Conservation (phyloP, 2,797 vertebrate species). For the Apogon hyalosoma region DNA sequence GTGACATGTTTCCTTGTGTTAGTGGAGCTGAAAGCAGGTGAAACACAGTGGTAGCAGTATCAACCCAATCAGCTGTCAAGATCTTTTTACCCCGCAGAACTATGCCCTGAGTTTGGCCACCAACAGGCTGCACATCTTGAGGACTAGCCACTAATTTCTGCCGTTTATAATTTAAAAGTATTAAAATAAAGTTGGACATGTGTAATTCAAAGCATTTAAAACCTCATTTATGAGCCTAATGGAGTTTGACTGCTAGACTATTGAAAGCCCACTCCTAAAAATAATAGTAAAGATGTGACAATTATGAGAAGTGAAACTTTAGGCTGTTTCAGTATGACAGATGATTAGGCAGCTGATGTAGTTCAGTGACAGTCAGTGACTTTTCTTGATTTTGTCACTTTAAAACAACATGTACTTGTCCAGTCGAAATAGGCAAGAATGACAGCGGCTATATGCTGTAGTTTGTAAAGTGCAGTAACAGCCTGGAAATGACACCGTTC, state of each 20-base stretch:
- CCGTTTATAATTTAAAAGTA: constrained; percentile 57
- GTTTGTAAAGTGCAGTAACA: constrained; percentile 22
- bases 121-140: constrained; percentile 10
- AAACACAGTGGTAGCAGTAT: constrained; percentile 48
- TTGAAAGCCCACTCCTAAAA: constrained; percentile 59
- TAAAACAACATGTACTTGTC: constrained; percentile 21
- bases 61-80: constrained; percentile 62
- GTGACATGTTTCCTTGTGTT: constrained; percentile 75
- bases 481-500: constrained; percentile 3
- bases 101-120: constrained; percentile 23
- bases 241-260: constrained; percentile 59
- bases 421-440: constrained; percentile 4
- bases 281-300: constrained; percentile 52
- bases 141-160: too few species aligned
- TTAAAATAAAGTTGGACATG: constrained; percentile 43
- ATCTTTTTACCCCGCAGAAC: constrained; percentile 40
- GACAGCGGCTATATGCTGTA: constrained; percentile 1
- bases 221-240: constrained; percentile 74
- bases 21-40: constrained; percentile 66
- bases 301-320: constrained; percentile 50
- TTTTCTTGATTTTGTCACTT: constrained; percentile 20
- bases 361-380: constrained; percentile 26
- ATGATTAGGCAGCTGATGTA: constrained; percentile 63
- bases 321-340: constrained; percentile 48
- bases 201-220: constrained; percentile 72